Evolutionary conservation across 2,113 vertebrate genomes (phyloP).

Genomic region (Odontophorus gujanensis): DNA sequence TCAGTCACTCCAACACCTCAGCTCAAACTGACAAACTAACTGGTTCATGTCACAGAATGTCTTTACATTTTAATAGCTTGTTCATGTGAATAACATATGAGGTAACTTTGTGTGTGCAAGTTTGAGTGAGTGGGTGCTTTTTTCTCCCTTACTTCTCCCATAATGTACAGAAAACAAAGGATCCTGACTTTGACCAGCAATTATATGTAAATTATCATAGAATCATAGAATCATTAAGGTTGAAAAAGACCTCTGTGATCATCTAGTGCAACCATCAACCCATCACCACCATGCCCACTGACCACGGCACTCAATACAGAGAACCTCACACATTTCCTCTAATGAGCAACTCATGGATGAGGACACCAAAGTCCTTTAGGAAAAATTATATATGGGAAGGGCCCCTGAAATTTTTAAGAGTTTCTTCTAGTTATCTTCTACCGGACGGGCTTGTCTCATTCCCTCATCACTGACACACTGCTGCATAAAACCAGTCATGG

Average conservation of each 20-base stretch:
- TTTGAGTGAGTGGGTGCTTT: not conserved
- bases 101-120: slow-evolving; percentile 3
- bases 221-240: too few species aligned
- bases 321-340: slow-evolving; percentile 55
- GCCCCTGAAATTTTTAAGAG: slow-evolving; percentile 44
- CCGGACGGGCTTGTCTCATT: not conserved
- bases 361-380: slow-evolving; percentile 57
- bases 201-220: slow-evolving; percentile 26
- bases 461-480: not conserved
- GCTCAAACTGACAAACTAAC: slow-evolving; percentile 48
- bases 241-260: too few species aligned
- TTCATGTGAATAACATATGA: slow-evolving; percentile 57
- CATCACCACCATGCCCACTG: too few species aligned
- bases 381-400: slow-evolving; percentile 50
- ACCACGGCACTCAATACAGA: not conserved
- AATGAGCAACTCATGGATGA: slow-evolving; percentile 35
- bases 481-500: not conserved
- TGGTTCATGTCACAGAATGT: slow-evolving; percentile 55
- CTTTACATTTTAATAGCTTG: not conserved
- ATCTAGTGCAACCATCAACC: too few species aligned
- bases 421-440: slow-evolving; percentile 17
- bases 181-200: slow-evolving; percentile 61
- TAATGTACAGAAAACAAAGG: slow-evolving; percentile 58
- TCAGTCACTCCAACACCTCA: slow-evolving; percentile 54
- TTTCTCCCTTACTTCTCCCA: not conserved